These are phyloP conservation scores for Entomobrya multifasciata DNA, from an alignment of 2,888 invertebrate genomes.

Conservation along the genomic window DNA sequence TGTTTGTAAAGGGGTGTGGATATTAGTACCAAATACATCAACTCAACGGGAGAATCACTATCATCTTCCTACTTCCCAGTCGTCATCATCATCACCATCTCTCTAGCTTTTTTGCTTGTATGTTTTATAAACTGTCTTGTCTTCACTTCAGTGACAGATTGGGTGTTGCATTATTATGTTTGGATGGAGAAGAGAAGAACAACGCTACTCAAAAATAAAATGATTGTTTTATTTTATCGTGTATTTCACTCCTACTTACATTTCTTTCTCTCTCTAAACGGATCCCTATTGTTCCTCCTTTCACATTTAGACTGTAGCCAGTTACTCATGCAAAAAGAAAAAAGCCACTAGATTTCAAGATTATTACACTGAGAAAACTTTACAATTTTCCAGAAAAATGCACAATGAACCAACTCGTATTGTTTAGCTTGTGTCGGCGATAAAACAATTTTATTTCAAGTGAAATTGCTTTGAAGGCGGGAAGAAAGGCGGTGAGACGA, in stretches of 20 bases:
- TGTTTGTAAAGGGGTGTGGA: conserved; percentile 58
- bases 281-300: not conserved
- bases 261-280: conserved; percentile 12
- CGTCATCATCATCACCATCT: conserved; percentile 9
- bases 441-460: not conserved
- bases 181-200: too few species aligned
- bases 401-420: too few species aligned
- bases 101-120: conserved; percentile 15
- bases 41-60: conserved; percentile 44
- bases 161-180: conserved; percentile 37
- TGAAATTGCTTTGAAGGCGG: not conserved
- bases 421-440: not conserved
- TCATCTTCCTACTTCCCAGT: too few species aligned
- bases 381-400: conserved; percentile 35
- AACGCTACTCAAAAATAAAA: conserved; percentile 3
- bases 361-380: conserved; percentile 37
- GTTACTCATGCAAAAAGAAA: conserved; percentile 20
- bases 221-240: conserved; percentile 50
- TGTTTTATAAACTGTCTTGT: conserved; percentile 44
- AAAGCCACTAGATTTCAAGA: conserved; percentile 42
- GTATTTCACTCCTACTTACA: conserved; percentile 47
- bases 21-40: conserved; percentile 53
- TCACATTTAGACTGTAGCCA: not conserved
- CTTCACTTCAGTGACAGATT: conserved; percentile 58
- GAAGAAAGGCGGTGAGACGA: not conserved